Conservation (phyloP, 2,113 vertebrate species). For the Etheostoma spectabile region DNA sequence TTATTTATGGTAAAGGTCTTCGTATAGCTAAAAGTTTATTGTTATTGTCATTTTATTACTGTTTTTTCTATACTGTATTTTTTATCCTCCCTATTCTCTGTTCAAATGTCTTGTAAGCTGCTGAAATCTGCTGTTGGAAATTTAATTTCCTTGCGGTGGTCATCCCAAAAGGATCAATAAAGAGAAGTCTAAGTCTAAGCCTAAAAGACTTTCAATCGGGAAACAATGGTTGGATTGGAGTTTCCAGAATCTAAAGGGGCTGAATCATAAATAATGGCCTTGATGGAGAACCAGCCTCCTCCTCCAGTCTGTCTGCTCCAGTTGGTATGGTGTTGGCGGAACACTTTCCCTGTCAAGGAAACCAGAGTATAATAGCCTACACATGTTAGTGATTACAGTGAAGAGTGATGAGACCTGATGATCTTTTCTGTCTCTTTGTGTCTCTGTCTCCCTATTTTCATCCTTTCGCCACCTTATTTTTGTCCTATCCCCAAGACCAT, state of each 20-base stretch:
- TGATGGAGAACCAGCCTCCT: neutral
- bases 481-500: conserved; percentile 1
- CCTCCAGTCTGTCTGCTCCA: conserved; percentile 11
- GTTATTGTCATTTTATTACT: too few relatives aligned
- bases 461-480: neutral
- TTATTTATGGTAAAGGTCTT: too few relatives aligned
- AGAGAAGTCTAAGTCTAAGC: too few relatives aligned
- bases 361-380: conserved; percentile 66
- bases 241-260: conserved; percentile 38
- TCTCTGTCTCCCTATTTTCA: conserved; percentile 13
- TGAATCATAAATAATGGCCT: conserved; percentile 30
- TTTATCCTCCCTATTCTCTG: too few relatives aligned
- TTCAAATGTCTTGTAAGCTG: too few relatives aligned
- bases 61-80: too few relatives aligned
- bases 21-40: too few relatives aligned
- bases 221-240: conserved; percentile 44
- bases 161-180: too few relatives aligned
- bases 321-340: conserved; percentile 26
- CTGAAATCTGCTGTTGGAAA: too few relatives aligned
- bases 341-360: conserved; percentile 65
- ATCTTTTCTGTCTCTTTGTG: conserved; percentile 27
- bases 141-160: too few relatives aligned
- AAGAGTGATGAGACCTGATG: conserved; percentile 47
- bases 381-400: conserved; percentile 64
- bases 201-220: conserved; percentile 19